A percentile compares a stretch with the other conserved stretches of the same genome.
phyloP scores from a whole-genome alignment of 2,797 vertebrate genomes.

The Borostomias antarcticus region DNA sequence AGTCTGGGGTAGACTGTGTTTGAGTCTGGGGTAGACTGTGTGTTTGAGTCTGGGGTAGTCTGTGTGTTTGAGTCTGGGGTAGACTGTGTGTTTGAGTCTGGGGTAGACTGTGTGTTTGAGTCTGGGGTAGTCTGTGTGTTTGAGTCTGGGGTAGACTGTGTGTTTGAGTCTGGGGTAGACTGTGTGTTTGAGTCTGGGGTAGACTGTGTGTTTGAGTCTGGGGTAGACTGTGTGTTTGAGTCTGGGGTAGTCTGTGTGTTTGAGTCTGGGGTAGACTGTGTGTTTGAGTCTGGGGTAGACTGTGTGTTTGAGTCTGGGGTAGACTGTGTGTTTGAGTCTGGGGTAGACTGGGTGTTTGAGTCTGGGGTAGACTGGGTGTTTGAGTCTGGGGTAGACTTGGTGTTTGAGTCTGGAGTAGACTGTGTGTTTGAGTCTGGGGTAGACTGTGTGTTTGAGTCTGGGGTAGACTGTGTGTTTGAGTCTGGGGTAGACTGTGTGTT shows the following conservation, averaged over 20 bases:
- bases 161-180: too few species aligned
- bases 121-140: background rate
- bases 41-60: background rate
- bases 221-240: conserved; percentile 1
- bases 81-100: too few species aligned
- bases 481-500: background rate
- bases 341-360: background rate
- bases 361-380: too few species aligned
- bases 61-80: too few species aligned
- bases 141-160: background rate
- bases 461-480: too few species aligned
- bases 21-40: background rate
- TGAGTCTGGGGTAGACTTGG: too few species aligned
- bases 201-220: background rate
- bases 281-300: too few species aligned
- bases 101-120: background rate
- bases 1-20: too few species aligned
- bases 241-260: background rate
- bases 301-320: background rate
- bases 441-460: too few species aligned
- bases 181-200: too few species aligned
- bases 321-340: background rate
- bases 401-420: background rate
- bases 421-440: background rate
- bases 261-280: too few species aligned